These are phyloP conservation scores for Phragmatobia fuliginosa DNA, from an alignment of 2,888 invertebrate genomes.

Conservation along the genomic window DNA sequence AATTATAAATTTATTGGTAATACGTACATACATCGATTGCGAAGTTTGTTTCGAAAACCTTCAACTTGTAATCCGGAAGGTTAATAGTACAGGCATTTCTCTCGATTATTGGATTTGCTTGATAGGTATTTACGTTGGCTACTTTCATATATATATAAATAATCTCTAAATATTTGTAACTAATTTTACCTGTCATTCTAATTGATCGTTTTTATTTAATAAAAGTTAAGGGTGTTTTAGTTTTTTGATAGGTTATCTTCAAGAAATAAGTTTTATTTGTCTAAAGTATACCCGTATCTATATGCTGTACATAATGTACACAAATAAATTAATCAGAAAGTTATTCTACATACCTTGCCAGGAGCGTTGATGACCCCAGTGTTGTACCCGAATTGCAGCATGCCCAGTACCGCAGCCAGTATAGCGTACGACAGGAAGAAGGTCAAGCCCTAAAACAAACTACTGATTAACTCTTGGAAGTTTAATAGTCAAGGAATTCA, in stretches of 20 bases:
- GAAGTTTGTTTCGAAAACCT: background rate
- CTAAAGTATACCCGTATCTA: too few species aligned
- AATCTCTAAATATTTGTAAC: too few species aligned
- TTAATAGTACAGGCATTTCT: too few species aligned
- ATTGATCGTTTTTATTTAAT: too few species aligned
- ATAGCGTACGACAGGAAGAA: constrained; percentile 98
- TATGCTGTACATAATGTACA: too few species aligned
- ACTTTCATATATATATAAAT: too few species aligned
- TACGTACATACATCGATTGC: background rate
- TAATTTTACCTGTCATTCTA: too few species aligned
- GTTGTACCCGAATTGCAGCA: constrained; percentile 98
- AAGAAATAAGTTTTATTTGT: too few species aligned
- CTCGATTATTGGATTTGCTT: background rate
- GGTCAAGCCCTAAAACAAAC: constrained; percentile 93
- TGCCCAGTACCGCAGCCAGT: constrained; percentile 96
- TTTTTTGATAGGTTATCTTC: too few species aligned
- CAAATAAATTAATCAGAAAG: background rate
- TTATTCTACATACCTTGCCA: constrained; percentile 89
- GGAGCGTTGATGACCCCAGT: constrained; percentile 99
- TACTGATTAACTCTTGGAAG: background rate
- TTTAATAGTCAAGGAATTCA: background rate
- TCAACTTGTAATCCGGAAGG: background rate
- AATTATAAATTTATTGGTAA: background rate
- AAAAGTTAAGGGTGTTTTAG: too few species aligned
- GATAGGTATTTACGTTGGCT: background rate